Percentiles rank a stretch among this genome's conserved stretches.
These are phyloP conservation scores for Gracilinanus agilis DNA, from an alignment of 2,113 vertebrate species.

Conservation along the genomic window DNA sequence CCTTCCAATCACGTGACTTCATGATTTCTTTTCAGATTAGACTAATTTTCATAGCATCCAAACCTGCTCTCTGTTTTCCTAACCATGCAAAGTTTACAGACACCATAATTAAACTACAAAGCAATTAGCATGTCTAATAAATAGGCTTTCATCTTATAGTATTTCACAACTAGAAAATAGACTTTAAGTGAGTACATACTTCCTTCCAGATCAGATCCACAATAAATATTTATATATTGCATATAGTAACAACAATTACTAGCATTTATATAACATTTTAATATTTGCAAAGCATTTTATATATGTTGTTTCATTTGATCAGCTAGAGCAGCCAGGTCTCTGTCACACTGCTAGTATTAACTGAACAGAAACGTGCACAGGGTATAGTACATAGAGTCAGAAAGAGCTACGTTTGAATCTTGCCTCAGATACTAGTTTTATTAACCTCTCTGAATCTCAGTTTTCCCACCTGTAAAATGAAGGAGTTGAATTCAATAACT, in stretches of 20 bases:
- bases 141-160: not conserved
- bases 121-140: not conserved
- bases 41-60: not conserved
- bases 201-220: not conserved
- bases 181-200: not conserved
- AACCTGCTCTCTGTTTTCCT: not conserved
- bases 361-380: not conserved
- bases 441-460: not conserved
- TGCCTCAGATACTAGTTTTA: not conserved
- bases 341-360: not conserved
- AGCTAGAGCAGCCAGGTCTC: not conserved
- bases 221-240: not conserved
- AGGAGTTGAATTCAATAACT: not conserved
- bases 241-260: not conserved
- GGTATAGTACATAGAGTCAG: too few species aligned
- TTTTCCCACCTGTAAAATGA: not conserved
- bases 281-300: not conserved
- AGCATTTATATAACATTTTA: not conserved
- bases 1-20: not conserved
- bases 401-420: not conserved
- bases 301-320: not conserved
- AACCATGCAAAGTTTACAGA: not conserved
- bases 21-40: not conserved
- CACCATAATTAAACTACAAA: not conserved
- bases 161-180: not conserved